Conservation (phyloP, 2,888 invertebrate species). For the Pammene fasciana region DNA sequence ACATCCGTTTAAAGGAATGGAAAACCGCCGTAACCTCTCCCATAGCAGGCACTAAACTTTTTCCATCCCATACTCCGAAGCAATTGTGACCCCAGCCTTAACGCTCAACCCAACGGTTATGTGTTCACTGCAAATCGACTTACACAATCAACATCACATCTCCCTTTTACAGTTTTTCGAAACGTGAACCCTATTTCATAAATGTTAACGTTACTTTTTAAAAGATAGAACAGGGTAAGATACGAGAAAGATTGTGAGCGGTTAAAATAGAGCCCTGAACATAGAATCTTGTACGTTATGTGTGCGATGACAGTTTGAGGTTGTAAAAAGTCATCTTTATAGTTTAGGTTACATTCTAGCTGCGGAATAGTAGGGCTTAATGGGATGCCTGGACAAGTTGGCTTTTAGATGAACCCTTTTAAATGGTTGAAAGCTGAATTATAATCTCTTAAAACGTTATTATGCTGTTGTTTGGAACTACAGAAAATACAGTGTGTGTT, state of each 20-base stretch:
- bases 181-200: slow-evolving; percentile 9
- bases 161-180: slow-evolving; percentile 1
- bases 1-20: slow-evolving; percentile 7
- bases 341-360: slow-evolving; percentile 27
- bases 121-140: slow-evolving; percentile 25
- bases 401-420: slow-evolving; percentile 8
- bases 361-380: slow-evolving; percentile 6
- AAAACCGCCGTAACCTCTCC: slow-evolving; percentile 3
- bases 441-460: not conserved
- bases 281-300: slow-evolving; percentile 34
- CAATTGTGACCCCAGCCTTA: slow-evolving; percentile 29
- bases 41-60: slow-evolving; percentile 26
- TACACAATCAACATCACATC: slow-evolving; percentile 3
- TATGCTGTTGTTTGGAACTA: not conserved
- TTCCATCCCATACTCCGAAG: slow-evolving; percentile 25
- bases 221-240: not conserved
- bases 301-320: slow-evolving; percentile 33
- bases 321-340: slow-evolving; percentile 42
- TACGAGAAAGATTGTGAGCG: not conserved
- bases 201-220: not conserved
- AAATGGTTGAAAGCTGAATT: not conserved
- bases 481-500: not conserved
- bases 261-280: slow-evolving; percentile 12
- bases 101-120: slow-evolving; percentile 27
- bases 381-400: slow-evolving; percentile 12